Conservation (phyloP, 2,888 invertebrate species). For the Habrosyne pyritoides region DNA sequence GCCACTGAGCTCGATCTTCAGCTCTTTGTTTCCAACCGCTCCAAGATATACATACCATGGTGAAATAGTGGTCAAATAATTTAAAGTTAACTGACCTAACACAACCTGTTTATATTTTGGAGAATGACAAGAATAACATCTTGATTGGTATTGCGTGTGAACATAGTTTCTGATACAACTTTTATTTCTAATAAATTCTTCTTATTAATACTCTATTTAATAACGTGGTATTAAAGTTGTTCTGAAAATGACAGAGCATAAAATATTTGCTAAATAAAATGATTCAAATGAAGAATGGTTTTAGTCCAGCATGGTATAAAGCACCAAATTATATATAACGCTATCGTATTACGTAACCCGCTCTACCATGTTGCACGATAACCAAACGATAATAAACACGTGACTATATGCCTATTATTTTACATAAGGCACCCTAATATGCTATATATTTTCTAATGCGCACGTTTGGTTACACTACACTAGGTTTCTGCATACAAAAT, state of each 20-base stretch:
- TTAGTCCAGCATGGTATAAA: background rate
- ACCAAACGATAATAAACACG: background rate
- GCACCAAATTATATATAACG: background rate
- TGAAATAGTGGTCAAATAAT: too few relatives aligned
- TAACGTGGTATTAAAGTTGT: too few relatives aligned
- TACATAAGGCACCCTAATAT: background rate
- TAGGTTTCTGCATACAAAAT: conserved; percentile 35
- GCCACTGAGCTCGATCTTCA: too few relatives aligned
- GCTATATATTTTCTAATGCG: background rate
- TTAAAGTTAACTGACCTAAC: background rate
- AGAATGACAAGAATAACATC: background rate
- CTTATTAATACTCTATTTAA: too few relatives aligned
- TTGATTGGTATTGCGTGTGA: too few relatives aligned
- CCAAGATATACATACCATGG: too few relatives aligned
- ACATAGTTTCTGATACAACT: too few relatives aligned
- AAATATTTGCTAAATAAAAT: too few relatives aligned
- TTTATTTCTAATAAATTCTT: too few relatives aligned
- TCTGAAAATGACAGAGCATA: too few relatives aligned
- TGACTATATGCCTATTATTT: background rate
- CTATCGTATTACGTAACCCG: background rate
- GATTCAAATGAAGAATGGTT: background rate
- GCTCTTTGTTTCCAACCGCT: too few relatives aligned
- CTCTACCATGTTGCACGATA: background rate
- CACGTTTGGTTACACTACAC: conserved; percentile 10
- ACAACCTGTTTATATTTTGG: background rate